Percentiles rank a stretch among this genome's conserved stretches.
These are phyloP conservation scores for Pseudomugil gertrudae DNA, from an alignment of 2,797 vertebrate genomes.

Conservation along the genomic window DNA sequence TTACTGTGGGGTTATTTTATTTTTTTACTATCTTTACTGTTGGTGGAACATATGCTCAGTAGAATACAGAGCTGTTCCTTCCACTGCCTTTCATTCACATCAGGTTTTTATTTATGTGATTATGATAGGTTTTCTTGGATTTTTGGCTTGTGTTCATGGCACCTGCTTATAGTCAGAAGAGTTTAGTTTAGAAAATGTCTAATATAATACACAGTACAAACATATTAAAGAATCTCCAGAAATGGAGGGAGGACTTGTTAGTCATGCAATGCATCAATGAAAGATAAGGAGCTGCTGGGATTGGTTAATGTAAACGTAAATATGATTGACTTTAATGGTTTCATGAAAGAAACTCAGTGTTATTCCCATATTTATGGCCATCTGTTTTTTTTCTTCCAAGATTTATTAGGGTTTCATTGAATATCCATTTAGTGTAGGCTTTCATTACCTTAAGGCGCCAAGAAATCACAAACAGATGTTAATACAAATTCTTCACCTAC, in stretches of 20 bases:
- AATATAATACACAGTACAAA: constrained; percentile 35
- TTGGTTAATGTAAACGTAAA: constrained; percentile 62
- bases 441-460: constrained; percentile 75
- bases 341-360: constrained; percentile 64
- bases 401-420: constrained; percentile 79
- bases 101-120: constrained; percentile 62
- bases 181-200: constrained; percentile 60
- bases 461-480: constrained; percentile 79
- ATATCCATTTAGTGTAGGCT: constrained; percentile 74
- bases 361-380: constrained; percentile 73
- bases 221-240: constrained; percentile 27
- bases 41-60: constrained; percentile 53
- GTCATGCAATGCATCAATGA: constrained; percentile 20
- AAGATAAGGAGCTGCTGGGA: constrained; percentile 56
- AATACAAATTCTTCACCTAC: constrained; percentile 72
- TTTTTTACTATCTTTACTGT: constrained; percentile 49
- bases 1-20: constrained; percentile 44
- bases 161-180: constrained; percentile 72
- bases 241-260: background rate
- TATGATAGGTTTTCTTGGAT: constrained; percentile 63
- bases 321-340: constrained; percentile 70
- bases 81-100: constrained; percentile 55
- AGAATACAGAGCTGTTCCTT: constrained; percentile 40
- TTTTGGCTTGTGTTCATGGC: constrained; percentile 57
- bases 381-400: constrained; percentile 58